Percentiles rank a stretch among this genome's conserved stretches.
These are phyloP conservation scores for Sarcophaga rosellei DNA, from an alignment of 2,888 invertebrate genomes.

Conservation along the genomic window DNA sequence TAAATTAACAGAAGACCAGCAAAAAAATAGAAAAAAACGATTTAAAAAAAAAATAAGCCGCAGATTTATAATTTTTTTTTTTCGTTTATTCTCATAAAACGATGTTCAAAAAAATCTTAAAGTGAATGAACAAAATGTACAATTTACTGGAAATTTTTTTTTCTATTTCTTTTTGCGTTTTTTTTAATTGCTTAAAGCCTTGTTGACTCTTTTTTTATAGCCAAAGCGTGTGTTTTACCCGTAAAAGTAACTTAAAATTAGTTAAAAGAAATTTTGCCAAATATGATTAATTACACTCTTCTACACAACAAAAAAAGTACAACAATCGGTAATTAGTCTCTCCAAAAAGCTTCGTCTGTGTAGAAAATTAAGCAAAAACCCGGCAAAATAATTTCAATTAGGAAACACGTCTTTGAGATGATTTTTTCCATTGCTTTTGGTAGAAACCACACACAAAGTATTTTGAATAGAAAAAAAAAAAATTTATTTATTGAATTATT, in stretches of 20 bases:
- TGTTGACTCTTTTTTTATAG: background rate
- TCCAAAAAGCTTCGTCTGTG: too few species aligned
- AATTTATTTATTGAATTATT: too few species aligned
- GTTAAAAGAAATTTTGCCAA: background rate
- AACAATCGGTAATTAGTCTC: too few species aligned
- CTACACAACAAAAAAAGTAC: too few species aligned
- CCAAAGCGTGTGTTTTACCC: conserved; percentile 20
- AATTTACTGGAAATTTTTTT: background rate
- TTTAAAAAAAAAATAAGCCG: conserved; percentile 2
- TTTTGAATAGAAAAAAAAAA: too few species aligned
- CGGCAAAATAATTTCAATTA: too few species aligned
- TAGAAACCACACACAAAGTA: too few species aligned
- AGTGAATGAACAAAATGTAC: background rate
- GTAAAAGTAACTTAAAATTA: conserved; percentile 9
- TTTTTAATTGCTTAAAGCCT: background rate
- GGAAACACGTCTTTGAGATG: too few species aligned
- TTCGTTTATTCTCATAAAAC: background rate
- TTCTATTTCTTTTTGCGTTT: background rate
- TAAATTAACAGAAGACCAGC: background rate
- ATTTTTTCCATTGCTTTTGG: too few species aligned
- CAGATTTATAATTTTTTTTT: conserved; percentile 6
- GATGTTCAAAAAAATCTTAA: background rate
- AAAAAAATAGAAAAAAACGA: background rate
- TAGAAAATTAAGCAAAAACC: too few species aligned
- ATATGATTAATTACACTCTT: background rate